Percentiles rank a stretch among this genome's conserved stretches.
These are phyloP conservation scores for Amblyraja radiata DNA, from an alignment of 2,797 vertebrate genomes.

Conservation along the genomic window DNA sequence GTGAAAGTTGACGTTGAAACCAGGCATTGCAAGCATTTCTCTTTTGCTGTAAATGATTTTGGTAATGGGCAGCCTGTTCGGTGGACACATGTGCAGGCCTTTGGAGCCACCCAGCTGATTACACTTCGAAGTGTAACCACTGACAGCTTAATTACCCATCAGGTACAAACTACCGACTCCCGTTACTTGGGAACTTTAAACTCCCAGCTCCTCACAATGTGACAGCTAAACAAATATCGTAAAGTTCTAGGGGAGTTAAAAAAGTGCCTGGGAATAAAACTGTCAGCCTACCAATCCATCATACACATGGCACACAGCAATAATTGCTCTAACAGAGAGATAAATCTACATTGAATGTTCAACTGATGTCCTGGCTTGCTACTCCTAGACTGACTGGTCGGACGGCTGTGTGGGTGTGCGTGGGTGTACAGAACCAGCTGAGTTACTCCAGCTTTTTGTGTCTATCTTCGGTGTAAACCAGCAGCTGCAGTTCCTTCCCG, in stretches of 20 bases:
- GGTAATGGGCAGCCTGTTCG: not conserved
- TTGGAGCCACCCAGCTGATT: not conserved
- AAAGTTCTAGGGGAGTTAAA: not conserved
- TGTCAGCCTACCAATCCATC: conserved; percentile 1
- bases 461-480: no score
- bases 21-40: not conserved
- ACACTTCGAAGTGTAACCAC: not conserved
- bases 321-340: not conserved
- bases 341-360: not conserved
- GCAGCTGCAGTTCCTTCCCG: no score
- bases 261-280: conserved; percentile 5
- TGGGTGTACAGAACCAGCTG: not conserved
- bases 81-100: not conserved
- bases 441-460: no score
- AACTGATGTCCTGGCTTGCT: not conserved
- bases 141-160: conserved; percentile 11
- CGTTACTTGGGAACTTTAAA: not conserved
- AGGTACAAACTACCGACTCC: not conserved
- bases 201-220: not conserved
- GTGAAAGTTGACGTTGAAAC: not conserved
- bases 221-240: conserved; percentile 26
- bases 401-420: not conserved
- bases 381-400: not conserved
- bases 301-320: not conserved
- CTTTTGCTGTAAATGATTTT: not conserved